Percentiles rank a stretch among this genome's conserved stretches.
Conservation (phyloP, 1,140 invertebrate species). For the Drosophila virilis region DNA sequence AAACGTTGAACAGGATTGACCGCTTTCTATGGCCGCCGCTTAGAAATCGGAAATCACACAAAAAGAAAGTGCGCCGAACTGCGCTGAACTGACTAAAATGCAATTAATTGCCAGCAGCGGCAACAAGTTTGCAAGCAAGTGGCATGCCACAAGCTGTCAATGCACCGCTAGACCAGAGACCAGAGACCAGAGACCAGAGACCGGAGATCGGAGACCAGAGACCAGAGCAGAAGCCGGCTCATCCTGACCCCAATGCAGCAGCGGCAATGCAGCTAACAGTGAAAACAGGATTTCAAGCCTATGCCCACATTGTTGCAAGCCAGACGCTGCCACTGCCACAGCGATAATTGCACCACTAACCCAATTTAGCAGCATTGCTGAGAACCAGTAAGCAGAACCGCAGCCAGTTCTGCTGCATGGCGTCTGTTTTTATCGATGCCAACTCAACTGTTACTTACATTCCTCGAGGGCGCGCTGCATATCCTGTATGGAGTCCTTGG, state of each 20-base stretch:
- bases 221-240: not conserved
- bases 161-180: constrained; percentile 60
- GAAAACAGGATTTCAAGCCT: constrained; percentile 76
- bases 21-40: constrained; percentile 70
- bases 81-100: constrained; percentile 69
- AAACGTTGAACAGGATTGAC: constrained; percentile 63
- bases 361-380: constrained; percentile 59
- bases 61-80: constrained; percentile 77
- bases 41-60: constrained; percentile 69
- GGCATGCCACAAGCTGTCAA: constrained; percentile 51
- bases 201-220: too few relatives aligned
- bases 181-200: too few relatives aligned
- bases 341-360: constrained; percentile 73
- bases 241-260: constrained; percentile 68
- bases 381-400: constrained; percentile 52
- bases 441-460: constrained; percentile 69
- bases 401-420: not conserved
- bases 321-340: constrained; percentile 12
- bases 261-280: constrained; percentile 62
- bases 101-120: constrained; percentile 61
- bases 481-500: constrained; percentile 88
- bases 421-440: not conserved
- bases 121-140: constrained; percentile 41
- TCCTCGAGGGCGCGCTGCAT: constrained; percentile 89
- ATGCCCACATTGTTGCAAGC: constrained; percentile 26